These are phyloP conservation scores for Hypsopygia costalis DNA, from an alignment of 2,888 invertebrate species.

Conservation along the genomic window DNA sequence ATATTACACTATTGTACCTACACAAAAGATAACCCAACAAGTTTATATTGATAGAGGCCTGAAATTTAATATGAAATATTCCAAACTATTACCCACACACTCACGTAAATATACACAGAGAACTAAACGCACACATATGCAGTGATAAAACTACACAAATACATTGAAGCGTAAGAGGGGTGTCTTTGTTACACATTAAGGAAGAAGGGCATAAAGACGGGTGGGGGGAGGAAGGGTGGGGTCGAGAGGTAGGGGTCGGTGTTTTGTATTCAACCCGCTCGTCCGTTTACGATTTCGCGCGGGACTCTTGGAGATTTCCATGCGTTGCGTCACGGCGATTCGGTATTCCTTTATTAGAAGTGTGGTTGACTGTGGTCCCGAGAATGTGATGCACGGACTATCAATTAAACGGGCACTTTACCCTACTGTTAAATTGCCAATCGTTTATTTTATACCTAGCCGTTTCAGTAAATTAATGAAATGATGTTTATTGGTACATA, in stretches of 20 bases:
- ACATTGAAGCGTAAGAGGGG: constrained; percentile 72
- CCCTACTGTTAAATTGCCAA: too few species aligned
- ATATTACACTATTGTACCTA: constrained; percentile 37
- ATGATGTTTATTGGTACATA: too few species aligned
- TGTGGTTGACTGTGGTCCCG: constrained; percentile 21
- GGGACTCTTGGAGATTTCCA: constrained; percentile 71
- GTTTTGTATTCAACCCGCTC: constrained; percentile 74
- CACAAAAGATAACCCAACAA: constrained; percentile 60
- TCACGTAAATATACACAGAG: constrained; percentile 17
- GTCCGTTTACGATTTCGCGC: constrained; percentile 75
- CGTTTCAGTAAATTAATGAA: too few species aligned
- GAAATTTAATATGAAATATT: constrained; percentile 79
- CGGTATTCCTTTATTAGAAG: constrained; percentile 70
- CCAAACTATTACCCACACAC: constrained; percentile 39
- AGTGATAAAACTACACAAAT: constrained; percentile 50
- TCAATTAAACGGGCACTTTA: constrained; percentile 4
- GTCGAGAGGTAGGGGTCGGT: constrained; percentile 39
- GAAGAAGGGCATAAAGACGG: constrained; percentile 74
- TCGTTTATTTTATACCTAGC: too few species aligned
- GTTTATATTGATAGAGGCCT: constrained; percentile 70
- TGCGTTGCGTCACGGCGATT: constrained; percentile 56
- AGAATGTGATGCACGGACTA: constrained; percentile 27
- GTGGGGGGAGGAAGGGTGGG: constrained; percentile 31
- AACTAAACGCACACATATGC: constrained; percentile 57
- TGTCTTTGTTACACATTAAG: constrained; percentile 79